phyloP scores from a whole-genome alignment of 2,888 invertebrate species.

The Hirtodrosophila trivittata region DNA sequence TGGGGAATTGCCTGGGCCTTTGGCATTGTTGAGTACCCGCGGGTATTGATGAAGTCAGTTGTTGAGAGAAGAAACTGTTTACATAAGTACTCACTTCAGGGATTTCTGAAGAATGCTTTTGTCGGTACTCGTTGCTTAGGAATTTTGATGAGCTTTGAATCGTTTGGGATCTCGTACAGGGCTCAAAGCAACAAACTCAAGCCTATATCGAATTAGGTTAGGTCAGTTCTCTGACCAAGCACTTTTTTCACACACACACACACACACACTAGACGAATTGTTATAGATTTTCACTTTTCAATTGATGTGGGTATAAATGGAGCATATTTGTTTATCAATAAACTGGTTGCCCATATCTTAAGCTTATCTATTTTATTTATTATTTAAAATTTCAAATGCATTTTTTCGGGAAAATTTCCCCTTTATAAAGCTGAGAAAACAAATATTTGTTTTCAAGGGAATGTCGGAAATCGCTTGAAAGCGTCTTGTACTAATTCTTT shows the following conservation, averaged over 20 bases:
- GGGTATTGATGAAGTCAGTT: conserved; percentile 37
- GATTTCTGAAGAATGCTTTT: conserved; percentile 47
- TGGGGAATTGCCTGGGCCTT: conserved; percentile 40
- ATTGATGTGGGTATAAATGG: conserved; percentile 3
- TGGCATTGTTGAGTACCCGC: conserved; percentile 46
- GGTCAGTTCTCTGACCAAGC: conserved; percentile 39
- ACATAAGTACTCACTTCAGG: conserved; percentile 33
- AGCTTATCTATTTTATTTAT: neutral
- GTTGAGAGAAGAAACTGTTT: conserved; percentile 26
- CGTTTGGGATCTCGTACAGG: neutral
- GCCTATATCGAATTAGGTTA: conserved; percentile 34
- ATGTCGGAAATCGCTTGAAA: conserved; percentile 4
- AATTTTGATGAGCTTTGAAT: conserved; percentile 38
- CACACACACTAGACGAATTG: neutral
- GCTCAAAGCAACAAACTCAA: neutral
- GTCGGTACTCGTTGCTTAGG: conserved; percentile 39
- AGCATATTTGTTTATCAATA: neutral
- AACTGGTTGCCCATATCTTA: neutral
- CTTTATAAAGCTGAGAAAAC: neutral
- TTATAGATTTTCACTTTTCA: conserved; percentile 7
- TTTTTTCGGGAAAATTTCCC: too few relatives aligned
- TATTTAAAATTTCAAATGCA: too few relatives aligned
- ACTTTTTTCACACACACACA: neutral
- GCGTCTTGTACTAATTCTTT: conserved; percentile 20
- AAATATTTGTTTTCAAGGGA: neutral